Evolutionary conservation across 2,113 vertebrate species (phyloP).

Genomic region (Lutjanus erythropterus): DNA sequence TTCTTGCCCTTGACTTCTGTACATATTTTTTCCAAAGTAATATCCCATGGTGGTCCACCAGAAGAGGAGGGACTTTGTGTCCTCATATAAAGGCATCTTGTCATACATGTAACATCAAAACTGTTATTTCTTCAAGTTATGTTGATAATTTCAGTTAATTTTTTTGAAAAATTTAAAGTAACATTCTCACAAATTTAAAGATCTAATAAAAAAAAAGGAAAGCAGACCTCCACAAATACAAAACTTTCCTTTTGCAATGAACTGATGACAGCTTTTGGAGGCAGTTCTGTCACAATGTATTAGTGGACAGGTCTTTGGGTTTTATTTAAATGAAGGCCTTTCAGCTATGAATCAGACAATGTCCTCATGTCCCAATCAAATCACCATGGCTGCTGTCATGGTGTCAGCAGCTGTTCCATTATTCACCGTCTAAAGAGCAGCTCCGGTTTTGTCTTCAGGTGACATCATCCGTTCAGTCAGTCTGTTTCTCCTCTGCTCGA

Average conservation of each 20-base stretch:
- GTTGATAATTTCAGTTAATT: too few relatives aligned
- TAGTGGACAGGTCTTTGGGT: background rate
- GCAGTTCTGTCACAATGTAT: constrained; percentile 2
- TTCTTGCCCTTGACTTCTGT: too few relatives aligned
- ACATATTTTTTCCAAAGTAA: too few relatives aligned
- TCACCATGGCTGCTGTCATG: background rate
- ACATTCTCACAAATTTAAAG: too few relatives aligned
- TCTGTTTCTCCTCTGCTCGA: background rate
- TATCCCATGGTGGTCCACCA: too few relatives aligned
- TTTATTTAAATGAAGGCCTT: constrained; percentile 1
- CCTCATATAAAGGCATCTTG: too few relatives aligned
- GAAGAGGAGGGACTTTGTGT: too few relatives aligned
- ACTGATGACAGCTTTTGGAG: background rate
- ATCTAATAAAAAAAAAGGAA: too few relatives aligned
- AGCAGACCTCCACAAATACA: background rate
- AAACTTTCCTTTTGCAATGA: background rate
- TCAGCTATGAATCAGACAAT: constrained; percentile 1
- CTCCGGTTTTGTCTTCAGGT: constrained; percentile 10
- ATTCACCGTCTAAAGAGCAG: constrained; percentile 8
- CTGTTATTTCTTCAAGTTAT: too few relatives aligned
- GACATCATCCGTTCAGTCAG: constrained; percentile 12
- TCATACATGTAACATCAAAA: too few relatives aligned
- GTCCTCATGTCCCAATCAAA: background rate
- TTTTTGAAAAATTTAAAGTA: too few relatives aligned
- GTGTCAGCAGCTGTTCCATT: constrained; percentile 1